Evolutionary conservation across 2,888 invertebrate species (phyloP), one percentile per base, ranked within the genome.

Genomic region (Aphodius granarius): DNA sequence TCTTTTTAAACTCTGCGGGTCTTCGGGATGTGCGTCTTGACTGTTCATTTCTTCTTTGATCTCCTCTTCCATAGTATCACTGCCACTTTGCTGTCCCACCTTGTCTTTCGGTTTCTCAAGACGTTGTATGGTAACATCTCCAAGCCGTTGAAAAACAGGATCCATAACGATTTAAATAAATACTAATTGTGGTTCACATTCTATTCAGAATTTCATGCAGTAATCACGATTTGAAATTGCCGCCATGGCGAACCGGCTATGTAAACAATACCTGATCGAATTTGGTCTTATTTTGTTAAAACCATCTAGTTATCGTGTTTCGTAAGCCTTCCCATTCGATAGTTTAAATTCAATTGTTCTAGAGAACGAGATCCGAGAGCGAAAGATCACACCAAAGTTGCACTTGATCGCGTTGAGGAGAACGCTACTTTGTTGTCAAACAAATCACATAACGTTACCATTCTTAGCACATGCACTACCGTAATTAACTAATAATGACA

Each of bases 61-160:
- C 62, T 80, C 79, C 75, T 81, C 81, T 71, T 78, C 78, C 74
- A 74, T 66, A 71, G 75, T 66, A 68, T 78, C 78, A 75, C 78
- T 75, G 19, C 65, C 22, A 19, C 71, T 73, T 76, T 75, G 78
- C 71, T 77, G 75, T 76, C 78, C 79, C 71, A 76, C 73, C 77
- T 80, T 79, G 70, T 74, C 83, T 80, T 85, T 85, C 66, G 85
- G 84, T 81, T 86, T 86, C 77, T 86, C 86, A 74, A 86, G 83
- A 78, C 90, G 86, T 83, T 91, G 90, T 81, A 91, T 90, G 66
- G 90, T 91, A 82, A 91, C 90, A 88, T 91, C 90, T 81, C 90
- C 91, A 78, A 90, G 89, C 81, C 89, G 86, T 80, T 89, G 89
- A 77, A 91, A 84, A 82, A 89, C 89, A 78, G 89, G 89, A 84